Evolutionary conservation across 2,888 invertebrate species (phyloP).

Genomic region (Ennomos fuscantarius): DNA sequence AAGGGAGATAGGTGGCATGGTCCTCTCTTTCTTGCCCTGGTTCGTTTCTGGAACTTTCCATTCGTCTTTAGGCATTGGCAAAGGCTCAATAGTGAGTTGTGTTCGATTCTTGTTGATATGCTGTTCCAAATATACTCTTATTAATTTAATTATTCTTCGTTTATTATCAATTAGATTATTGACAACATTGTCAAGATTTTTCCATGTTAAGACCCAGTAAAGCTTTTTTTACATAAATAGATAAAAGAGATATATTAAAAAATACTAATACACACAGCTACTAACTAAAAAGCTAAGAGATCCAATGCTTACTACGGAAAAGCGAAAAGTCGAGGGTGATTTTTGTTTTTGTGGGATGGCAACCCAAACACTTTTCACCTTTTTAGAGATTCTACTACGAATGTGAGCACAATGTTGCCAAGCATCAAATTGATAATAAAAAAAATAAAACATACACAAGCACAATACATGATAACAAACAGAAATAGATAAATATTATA

Average conservation of each 20-base stretch:
- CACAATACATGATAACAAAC: slow-evolving; percentile 52
- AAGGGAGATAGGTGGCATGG: slow-evolving; percentile 78
- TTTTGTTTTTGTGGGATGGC: slow-evolving; percentile 32
- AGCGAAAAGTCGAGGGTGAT: slow-evolving; percentile 68
- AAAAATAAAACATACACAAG: slow-evolving; percentile 78
- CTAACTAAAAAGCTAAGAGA: slow-evolving; percentile 72
- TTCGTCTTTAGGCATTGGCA: slow-evolving; percentile 67
- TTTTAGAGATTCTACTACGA: slow-evolving; percentile 51
- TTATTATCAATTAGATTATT: slow-evolving; percentile 82
- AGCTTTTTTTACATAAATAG: slow-evolving; percentile 52
- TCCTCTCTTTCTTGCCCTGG: slow-evolving; percentile 59
- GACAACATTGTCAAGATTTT: slow-evolving; percentile 78
- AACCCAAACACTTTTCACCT: slow-evolving; percentile 71
- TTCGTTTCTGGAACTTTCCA: slow-evolving; percentile 73
- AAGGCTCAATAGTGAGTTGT: slow-evolving; percentile 78
- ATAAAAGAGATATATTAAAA: slow-evolving; percentile 53
- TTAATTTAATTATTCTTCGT: slow-evolving; percentile 56
- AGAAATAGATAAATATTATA: slow-evolving; percentile 30
- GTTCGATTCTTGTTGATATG: slow-evolving; percentile 82
- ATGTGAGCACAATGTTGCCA: slow-evolving; percentile 85
- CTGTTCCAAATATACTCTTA: slow-evolving; percentile 68
- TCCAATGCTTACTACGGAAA: slow-evolving; percentile 73
- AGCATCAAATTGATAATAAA: slow-evolving; percentile 85
- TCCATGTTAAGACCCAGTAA: slow-evolving; percentile 50
- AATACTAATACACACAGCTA: slow-evolving; percentile 69